These are phyloP conservation scores for Oegoconia quadripuncta DNA, from an alignment of 2,888 invertebrate species.

Conservation along the genomic window DNA sequence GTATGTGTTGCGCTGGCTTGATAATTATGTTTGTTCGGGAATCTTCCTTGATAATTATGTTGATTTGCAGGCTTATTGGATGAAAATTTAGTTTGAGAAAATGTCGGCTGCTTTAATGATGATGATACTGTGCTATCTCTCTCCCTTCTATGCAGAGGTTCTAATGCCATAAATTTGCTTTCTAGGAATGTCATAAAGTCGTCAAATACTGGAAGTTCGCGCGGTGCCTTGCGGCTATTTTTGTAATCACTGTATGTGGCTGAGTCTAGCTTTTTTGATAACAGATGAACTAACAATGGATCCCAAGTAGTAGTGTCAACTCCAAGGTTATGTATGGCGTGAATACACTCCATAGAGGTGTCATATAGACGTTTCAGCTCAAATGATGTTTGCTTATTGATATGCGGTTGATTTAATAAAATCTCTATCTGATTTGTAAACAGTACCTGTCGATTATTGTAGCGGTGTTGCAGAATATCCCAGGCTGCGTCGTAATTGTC, in stretches of 20 bases:
- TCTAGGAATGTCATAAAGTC: slow-evolving; percentile 1
- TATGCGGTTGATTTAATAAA: slow-evolving; percentile 2
- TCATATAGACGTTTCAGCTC: slow-evolving; percentile 17
- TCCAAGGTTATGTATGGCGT: too few relatives aligned
- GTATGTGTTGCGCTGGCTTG: too few relatives aligned
- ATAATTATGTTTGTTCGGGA: too few relatives aligned
- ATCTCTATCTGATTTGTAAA: slow-evolving; percentile 1
- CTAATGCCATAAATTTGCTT: slow-evolving; percentile 2
- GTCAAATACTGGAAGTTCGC: slow-evolving; percentile 1
- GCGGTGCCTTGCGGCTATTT: background rate
- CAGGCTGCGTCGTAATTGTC: slow-evolving; percentile 21
- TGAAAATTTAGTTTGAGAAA: too few relatives aligned
- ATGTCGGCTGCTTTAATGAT: background rate
- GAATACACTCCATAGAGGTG: slow-evolving; percentile 13
- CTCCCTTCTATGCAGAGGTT: background rate
- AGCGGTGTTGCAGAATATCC: slow-evolving; percentile 19
- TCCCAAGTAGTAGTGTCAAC: slow-evolving; percentile 18
- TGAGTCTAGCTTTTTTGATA: slow-evolving; percentile 3
- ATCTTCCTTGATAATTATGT: too few relatives aligned
- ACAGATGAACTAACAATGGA: slow-evolving; percentile 3
- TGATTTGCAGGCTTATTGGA: too few relatives aligned
- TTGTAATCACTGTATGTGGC: slow-evolving; percentile 1
- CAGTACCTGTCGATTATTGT: slow-evolving; percentile 12
- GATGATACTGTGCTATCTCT: background rate
- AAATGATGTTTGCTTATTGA: slow-evolving; percentile 6